Base-by-base conservation (phyloP, 2,888 invertebrate genomes). In the Boloria selene region DNA sequence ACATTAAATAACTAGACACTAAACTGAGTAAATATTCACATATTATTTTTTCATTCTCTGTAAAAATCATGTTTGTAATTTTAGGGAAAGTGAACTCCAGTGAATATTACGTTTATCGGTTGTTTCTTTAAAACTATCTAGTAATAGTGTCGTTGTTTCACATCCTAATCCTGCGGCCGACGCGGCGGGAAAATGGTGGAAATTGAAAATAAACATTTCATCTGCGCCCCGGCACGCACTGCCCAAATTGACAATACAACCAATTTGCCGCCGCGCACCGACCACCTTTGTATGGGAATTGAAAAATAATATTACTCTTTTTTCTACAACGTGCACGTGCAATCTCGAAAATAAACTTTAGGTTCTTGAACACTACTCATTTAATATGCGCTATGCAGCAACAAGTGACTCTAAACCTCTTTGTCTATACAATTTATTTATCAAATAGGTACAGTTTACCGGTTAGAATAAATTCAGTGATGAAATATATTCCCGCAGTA, bases 171-270 rank as follows among this genome's bases (percentile, higher is more conserved):
- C 88, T 80, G 85, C 79, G 83, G 84, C 86, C 82, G 85, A 77
- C 82, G 86, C 83, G 84, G 83, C 81, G 81, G 86, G 87, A 86
- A 90, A 92, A 89, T 86, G 89, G 82, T 86, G 89, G 89, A 90
- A 91, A 92, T 92, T 91, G 92, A 92, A 92, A 91, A 92, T 90
- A 92, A 92, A 92, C 92, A 92, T 91, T 91, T 86, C 87, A 87
- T 89, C 89, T 88, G 87, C 87, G 86, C 87, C 80, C 84, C 84
- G 84, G 88, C 89, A 90, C 91, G 91, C 92, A 92, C 91, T 91
- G 91, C 86, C 90, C 91, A 90, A 92, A 91, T 90, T 91, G 90
- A 91, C 91, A 91, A 92, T 92, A 91, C 91, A 90, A 89, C 90
- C 91, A 92, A 91, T 91, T 91, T 91, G 87, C 83, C 84, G 87